Base-by-base conservation (phyloP, 2,888 invertebrate genomes). In the Dorcus parallelipipedus region DNA sequence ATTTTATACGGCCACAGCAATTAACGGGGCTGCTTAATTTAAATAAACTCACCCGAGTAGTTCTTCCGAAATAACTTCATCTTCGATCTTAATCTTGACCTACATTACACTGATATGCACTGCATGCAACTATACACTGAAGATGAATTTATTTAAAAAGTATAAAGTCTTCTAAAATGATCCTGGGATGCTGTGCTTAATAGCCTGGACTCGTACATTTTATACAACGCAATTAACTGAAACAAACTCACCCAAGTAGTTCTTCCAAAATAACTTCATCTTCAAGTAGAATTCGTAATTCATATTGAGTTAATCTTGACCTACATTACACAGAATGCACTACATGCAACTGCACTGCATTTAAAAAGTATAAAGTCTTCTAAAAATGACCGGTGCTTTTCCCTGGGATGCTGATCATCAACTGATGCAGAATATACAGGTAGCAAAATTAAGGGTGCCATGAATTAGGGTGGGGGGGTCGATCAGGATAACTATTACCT, bases 31-130 rank as follows among this genome's bases (percentile, higher is more conserved):
- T 26, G 38, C 14, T 39, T 50, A 50, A 50, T 50, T 38, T 38
- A 51, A 14, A 20, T n/a, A 49, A 49, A 65, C 71, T 72, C 62
- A 73, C 74, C 73, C 33, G 64, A 61, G 52, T 69, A 63, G 56
- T 71, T 68, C 43, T 67, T 65, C 65, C 70, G 73, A 56, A 72
- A 71, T 39, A 72, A 58, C 54, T 67, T 70, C 71, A 73, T 73
- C 60, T 71, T 75, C 14, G 14, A 41, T 3, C 3, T 41, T 41
- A 41, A 41, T 57, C 45, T 62, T 41, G 41, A 41, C 20, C 20
- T 20, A 20, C 20, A 20, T 20, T 3, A 2, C 20, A 20, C 26
- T 6, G 26, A 26, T 2, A 4, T 26, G 26, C 26, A 26, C 26
- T 33, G 26, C 26, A 26, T 26, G 26, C 26, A 26, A 26, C 26